Evolutionary conservation across 1,140 invertebrate species (phyloP).

Genomic region (Drosophila parvula): DNA sequence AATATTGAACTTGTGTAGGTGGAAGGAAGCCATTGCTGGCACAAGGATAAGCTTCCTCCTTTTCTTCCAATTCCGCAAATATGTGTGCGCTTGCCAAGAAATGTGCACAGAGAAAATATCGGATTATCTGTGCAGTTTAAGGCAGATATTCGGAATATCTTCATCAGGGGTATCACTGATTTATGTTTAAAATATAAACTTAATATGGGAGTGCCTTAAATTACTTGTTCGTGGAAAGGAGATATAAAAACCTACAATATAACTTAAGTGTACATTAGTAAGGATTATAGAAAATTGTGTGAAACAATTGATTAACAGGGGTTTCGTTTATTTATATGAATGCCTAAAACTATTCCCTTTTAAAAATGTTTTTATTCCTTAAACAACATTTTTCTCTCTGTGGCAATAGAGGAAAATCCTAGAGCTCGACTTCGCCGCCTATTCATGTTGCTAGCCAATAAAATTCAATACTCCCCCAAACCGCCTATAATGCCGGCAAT

Average conservation of each 20-base stretch:
- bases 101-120: not conserved
- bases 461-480: constrained; percentile 11
- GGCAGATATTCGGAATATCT: not conserved
- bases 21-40: constrained; percentile 22
- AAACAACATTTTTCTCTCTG: not conserved
- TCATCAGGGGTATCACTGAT: not conserved
- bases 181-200: not conserved
- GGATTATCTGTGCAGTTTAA: not conserved
- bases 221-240: not conserved
- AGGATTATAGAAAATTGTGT: no score
- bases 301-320: no score
- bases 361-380: not conserved
- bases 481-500: constrained; percentile 16
- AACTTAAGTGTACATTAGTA: not conserved
- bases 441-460: constrained; percentile 40
- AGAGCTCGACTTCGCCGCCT: not conserved
- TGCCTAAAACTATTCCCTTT: not conserved
- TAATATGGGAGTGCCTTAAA: not conserved
- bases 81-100: constrained; percentile 17
- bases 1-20: constrained; percentile 65
- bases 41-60: constrained; percentile 22
- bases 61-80: constrained; percentile 9
- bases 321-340: no score
- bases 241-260: not conserved
- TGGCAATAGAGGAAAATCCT: not conserved